Evolutionary conservation across 2,797 vertebrate species (phyloP), one percentile per base, ranked within the genome.

Genomic region (Taeniopygia guttata): DNA sequence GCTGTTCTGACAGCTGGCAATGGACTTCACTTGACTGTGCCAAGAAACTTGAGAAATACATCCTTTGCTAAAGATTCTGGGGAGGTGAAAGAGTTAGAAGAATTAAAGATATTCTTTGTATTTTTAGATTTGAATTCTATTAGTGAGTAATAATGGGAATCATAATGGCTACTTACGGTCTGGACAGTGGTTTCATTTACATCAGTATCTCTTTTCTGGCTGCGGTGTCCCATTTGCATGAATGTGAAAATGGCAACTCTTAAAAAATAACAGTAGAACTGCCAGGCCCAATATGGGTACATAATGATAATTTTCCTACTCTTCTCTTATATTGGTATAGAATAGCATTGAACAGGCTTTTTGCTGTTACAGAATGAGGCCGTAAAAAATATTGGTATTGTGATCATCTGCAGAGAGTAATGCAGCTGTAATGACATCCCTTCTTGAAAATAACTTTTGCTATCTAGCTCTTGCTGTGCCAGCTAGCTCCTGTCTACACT

Each of bases 391-490:
- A 52, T 10, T 1, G 1, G 18, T 40, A 40, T 42, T 90, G 62
- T 85, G 49, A 92, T 95, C 66, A 89, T 38, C 67, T 74, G 70
- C 43, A 94, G 60, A 87, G 64, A 32, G 72, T 58, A 90, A 92
- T 87, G 56, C 16, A 80, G 72, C 23, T 49, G 18, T 87, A 95
- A 95, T 48, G 68, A 68, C 49, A 90, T 70, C 32, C 25, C 9
- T 62, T 70, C 72, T 89, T 56, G 89, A 70, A 95, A 94, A 93
- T 74, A 82, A 76, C 42, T 86, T 93, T 84, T 84, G 36, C 64
- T 36, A 88, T 78, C 38, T 74, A 87, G 63, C 23, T 93, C 59
- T 69, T 59, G 56, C 84, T 95, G 77, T 87, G 86, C 86, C 66
- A 93, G 45, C 42, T 43, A 67, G 8, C 42, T 95, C 46, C 81